Conservation (phyloP, 1,140 invertebrate genomes). For the Nautilus pompilius region DNA sequence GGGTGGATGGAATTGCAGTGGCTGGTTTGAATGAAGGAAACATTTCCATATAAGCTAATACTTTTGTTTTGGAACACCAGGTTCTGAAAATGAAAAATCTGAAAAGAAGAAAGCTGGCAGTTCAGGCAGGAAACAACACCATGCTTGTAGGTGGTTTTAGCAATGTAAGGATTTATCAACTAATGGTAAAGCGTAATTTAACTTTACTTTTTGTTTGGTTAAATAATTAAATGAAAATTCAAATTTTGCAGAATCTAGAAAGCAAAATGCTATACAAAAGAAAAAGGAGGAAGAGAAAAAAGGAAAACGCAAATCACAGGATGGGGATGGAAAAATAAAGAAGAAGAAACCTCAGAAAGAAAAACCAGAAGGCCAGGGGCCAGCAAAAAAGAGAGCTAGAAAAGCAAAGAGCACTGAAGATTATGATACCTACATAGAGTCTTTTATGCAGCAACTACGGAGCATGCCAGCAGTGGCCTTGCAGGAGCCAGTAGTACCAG, state of each 20-base stretch:
- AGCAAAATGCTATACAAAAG: slow-evolving; percentile 29
- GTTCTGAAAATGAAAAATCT: no score
- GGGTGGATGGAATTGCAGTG: no score
- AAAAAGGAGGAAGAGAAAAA: slow-evolving; percentile 23
- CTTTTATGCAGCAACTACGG: slow-evolving; percentile 78
- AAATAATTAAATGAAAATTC: no score
- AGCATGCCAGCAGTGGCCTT: slow-evolving; percentile 80
- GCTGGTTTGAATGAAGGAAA: no score
- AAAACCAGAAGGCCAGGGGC: slow-evolving; percentile 17
- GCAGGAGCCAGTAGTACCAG: slow-evolving; percentile 79
- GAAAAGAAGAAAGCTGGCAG: no score
- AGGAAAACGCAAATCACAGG: slow-evolving; percentile 31
- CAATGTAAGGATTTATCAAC: no score
- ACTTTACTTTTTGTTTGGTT: no score
- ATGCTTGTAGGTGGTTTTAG: no score
- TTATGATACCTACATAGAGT: slow-evolving; percentile 85
- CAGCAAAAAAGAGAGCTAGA: slow-evolving; percentile 1
- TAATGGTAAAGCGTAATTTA: no score
- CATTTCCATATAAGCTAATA: no score
- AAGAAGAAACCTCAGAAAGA: slow-evolving; percentile 19
- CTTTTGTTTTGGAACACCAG: no score
- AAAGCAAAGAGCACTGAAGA: slow-evolving; percentile 76
- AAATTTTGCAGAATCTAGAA: slow-evolving; percentile 38
- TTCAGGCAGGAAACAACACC: no score
- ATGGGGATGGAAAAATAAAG: slow-evolving; percentile 25